A percentile compares a stretch with the other conserved stretches of the same genome.
phyloP scores from a whole-genome alignment of 2,113 vertebrate species.

The Eolophus roseicapilla region DNA sequence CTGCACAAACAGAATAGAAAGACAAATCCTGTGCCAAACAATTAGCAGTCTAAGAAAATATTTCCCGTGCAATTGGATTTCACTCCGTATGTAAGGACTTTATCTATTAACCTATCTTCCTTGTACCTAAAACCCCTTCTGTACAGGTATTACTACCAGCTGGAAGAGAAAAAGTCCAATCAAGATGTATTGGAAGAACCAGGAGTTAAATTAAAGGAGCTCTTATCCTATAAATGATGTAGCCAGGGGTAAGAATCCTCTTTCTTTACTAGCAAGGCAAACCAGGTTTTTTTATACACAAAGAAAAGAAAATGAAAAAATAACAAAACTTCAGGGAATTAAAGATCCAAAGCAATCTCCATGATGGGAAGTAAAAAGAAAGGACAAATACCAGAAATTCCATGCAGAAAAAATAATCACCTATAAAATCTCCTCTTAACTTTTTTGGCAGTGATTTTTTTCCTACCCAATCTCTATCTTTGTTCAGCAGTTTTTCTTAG shows the following conservation, averaged over 20 bases:
- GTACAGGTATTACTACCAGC: not conserved
- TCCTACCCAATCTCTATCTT: constrained; percentile 16
- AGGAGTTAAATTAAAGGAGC: not conserved
- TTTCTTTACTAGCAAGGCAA: not conserved
- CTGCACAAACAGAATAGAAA: not conserved
- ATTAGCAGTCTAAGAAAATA: not conserved
- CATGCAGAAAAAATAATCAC: not conserved
- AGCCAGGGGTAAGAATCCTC: not conserved
- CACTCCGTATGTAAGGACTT: not conserved
- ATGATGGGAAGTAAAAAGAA: not conserved
- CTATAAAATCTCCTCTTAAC: constrained; percentile 4
- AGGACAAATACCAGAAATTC: not conserved
- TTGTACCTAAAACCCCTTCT: not conserved
- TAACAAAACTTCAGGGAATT: not conserved
- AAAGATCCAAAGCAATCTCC: not conserved
- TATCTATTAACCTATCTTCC: not conserved
- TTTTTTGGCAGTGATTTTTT: constrained; percentile 35
- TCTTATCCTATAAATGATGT: not conserved
- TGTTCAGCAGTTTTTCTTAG: constrained; percentile 50
- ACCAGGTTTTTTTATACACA: not conserved
- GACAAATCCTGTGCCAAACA: not conserved
- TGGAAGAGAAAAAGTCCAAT: not conserved
- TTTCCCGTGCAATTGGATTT: not conserved
- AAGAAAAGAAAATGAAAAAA: not conserved
- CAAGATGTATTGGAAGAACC: not conserved